These are phyloP conservation scores for Anguilla marmorata DNA, from an alignment of 2,797 vertebrate genomes.

Conservation along the genomic window DNA sequence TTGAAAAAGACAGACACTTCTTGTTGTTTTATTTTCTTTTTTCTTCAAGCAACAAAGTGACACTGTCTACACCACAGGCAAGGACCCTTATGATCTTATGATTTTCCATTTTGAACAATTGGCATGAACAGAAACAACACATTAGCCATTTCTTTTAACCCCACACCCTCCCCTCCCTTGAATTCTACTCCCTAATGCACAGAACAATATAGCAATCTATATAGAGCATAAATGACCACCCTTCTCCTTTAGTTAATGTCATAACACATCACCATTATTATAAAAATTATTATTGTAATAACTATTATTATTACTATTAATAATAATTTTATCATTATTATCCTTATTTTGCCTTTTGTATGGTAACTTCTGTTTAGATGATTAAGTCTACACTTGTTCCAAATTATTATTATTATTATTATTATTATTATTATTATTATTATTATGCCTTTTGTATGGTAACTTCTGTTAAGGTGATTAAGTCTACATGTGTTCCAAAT, in stretches of 20 bases:
- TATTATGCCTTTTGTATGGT: conserved; percentile 53
- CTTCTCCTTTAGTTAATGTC: conserved; percentile 63
- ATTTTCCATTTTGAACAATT: conserved; percentile 54
- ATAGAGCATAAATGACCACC: conserved; percentile 45
- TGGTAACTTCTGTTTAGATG: conserved; percentile 68
- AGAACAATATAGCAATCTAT: conserved; percentile 71
- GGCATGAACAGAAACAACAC: conserved; percentile 64
- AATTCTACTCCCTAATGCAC: conserved; percentile 72
- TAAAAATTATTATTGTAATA: conserved; percentile 75
- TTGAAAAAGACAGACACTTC: conserved; percentile 50
- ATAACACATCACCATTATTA: conserved; percentile 73
- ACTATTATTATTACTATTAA: conserved; percentile 48
- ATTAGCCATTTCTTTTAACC: conserved; percentile 56
- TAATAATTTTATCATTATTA: conserved; percentile 62
- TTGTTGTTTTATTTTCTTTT: conserved; percentile 61
- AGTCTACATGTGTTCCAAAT: conserved; percentile 68
- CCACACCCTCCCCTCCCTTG: conserved; percentile 60
- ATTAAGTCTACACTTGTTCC: conserved; percentile 72
- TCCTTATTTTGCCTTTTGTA: conserved; percentile 41
- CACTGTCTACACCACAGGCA: conserved; percentile 82
- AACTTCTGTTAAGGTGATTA: conserved; percentile 72
- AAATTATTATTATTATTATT: conserved; percentile 71
- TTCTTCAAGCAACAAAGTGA: conserved; percentile 71
- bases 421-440: conserved; percentile 46
- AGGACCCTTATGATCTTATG: conserved; percentile 76